A percentile compares a stretch with the other conserved stretches of the same genome.
Evolutionary conservation across 2,113 vertebrate genomes (phyloP).

Genomic region (Microcebus ravelobensis): DNA sequence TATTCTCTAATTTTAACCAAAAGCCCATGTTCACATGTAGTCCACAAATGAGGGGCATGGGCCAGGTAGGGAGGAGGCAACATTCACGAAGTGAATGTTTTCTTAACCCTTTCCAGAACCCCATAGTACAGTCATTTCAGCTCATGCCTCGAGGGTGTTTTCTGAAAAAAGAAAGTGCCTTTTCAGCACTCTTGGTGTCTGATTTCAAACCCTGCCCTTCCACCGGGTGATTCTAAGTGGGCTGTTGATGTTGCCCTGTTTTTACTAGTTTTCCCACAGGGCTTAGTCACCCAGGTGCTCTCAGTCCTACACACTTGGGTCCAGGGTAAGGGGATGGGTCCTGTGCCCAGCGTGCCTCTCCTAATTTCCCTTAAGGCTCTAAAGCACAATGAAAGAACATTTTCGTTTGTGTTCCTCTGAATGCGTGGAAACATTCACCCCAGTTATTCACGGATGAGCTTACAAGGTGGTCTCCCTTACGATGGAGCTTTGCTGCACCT

Average conservation of each 20-base stretch:
- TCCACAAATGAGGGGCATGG: neutral
- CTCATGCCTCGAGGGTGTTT: slow-evolving; percentile 76
- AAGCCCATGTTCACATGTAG: neutral
- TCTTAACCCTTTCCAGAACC: slow-evolving; percentile 79
- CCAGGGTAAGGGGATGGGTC: neutral
- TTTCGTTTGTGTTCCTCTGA: neutral
- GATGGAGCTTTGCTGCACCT: neutral
- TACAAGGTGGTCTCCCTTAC: neutral
- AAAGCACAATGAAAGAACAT: neutral
- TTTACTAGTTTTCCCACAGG: slow-evolving; percentile 71
- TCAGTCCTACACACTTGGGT: neutral
- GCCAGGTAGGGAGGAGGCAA: slow-evolving; percentile 8
- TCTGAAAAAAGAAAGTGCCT: slow-evolving; percentile 81
- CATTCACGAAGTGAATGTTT: slow-evolving; percentile 65
- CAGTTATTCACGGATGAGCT: neutral
- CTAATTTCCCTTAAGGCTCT: slow-evolving; percentile 20
- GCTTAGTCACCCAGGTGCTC: slow-evolving; percentile 45
- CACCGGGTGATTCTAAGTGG: slow-evolving; percentile 49
- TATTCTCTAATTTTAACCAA: neutral
- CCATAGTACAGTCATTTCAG: slow-evolving; percentile 79
- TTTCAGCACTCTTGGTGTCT: slow-evolving; percentile 76
- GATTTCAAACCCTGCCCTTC: slow-evolving; percentile 72
- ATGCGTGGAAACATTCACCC: neutral
- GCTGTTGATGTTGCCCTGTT: slow-evolving; percentile 52
- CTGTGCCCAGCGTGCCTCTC: neutral